Evolutionary conservation across 2,797 vertebrate species (phyloP), one percentile per base, ranked within the genome.

Genomic region (Astyanax mexicanus): DNA sequence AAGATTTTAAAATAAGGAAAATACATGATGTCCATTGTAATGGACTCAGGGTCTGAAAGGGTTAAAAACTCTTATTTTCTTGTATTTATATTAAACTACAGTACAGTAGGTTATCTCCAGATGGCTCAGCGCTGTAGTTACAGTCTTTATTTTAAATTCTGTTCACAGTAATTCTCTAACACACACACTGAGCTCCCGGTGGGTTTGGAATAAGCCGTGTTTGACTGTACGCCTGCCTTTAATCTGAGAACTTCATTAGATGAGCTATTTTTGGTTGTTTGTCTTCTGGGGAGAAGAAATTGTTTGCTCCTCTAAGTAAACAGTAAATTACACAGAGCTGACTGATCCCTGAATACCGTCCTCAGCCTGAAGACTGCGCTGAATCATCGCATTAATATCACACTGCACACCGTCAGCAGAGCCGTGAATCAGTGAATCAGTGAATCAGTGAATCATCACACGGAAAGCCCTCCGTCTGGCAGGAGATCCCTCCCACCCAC

Each of bases 371-470:
- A 12, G 42, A 25, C 11, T 7, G 40, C 44, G 40, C 55, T 45
- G n/a, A 44, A n/a, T 64, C 40, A 69, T 42, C 52, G 60, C 4
- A 72, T 78, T 69, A 72, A 52, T 21, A 23, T 23, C n/a, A n/a
- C n/a, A n/a, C n/a, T n/a, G n/a, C n/a, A n/a, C n/a, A n/a, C n/a
- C n/a, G n/a, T n/a, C n/a, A n/a, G n/a, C n/a, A n/a, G n/a, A n/a
- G n/a, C n/a, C n/a, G n/a, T n/a, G n/a, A n/a, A n/a, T 58, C 61
- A 35, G 23, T 37, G 51, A 68, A 69, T 60, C 71, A 42, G 69
- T n/a, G n/a, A 19, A 44, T 70, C 66, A 65, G 42, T 32, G 67
- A 64, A 27, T 25, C 35, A 77, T 81, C 81, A n/a, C n/a, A n/a
- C n/a, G n/a, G n/a, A n/a, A n/a, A n/a, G n/a, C n/a, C n/a, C n/a